Evolutionary conservation across 2,113 vertebrate species (phyloP), one percentile per base, ranked within the genome.

Genomic region (mouse (Mus musculus)): DNA sequence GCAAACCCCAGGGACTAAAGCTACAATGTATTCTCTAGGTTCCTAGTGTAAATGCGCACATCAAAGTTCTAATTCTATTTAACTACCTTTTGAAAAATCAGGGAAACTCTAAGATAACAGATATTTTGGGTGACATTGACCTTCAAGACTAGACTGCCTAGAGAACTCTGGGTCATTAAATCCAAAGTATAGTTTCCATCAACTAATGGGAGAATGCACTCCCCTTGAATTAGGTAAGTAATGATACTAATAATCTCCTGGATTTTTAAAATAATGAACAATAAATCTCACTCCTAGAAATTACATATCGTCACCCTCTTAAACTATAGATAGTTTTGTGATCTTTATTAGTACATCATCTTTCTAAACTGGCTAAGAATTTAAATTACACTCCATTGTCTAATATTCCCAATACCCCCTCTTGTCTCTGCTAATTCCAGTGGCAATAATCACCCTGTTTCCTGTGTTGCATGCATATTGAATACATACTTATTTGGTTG

Each of bases 401-500:
- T 78, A 39, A 54, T 69, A 36, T 80, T 30, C 46, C 59, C 71
- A 88, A 81, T 61, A 69, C 3, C 24, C 9, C 10, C 54, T 89
- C 77, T 84, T n/a, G 73, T 93, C 46, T 90, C 76, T 96, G n/a
- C 7, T 88, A 28, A 76, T 61, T 11, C 65, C 17, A 77, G 11
- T 69, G 26, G 90, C 90, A 89, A 39, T n/a, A 22, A 72, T 86
- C 22, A 6, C 1, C 86, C 36, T 95, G 52, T 26, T 76, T 96
- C 93, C n/a, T 75, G 1, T 67, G 26, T 42, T 61, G 39, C 72
- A 65, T 24, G 63, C 10, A 69, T 67, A 42, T 24, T 85, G 39
- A 92, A 94, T n/a, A 93, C 78, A 90, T 88, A 59, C 72, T 91
- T 90, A 89, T 73, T 42, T 84, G 73, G 46, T 82, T 92, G n/a